These are phyloP conservation scores for Lepidothrix coronata DNA, from an alignment of 2,113 vertebrate species.

Conservation along the genomic window DNA sequence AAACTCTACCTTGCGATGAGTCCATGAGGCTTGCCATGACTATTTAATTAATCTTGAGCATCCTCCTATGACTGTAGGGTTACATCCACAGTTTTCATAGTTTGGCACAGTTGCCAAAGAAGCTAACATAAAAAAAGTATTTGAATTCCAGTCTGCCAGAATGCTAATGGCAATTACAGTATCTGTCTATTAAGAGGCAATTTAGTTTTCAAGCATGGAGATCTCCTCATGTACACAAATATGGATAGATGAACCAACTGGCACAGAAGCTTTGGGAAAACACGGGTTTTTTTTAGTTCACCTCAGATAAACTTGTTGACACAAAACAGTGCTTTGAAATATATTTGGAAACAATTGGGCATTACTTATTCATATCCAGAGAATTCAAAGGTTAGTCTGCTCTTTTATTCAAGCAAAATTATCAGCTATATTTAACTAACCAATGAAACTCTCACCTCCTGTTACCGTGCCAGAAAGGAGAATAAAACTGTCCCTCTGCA, in stretches of 20 bases:
- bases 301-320: not conserved
- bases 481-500: not conserved
- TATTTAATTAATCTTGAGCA: not conserved
- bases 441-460: not conserved
- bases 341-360: not conserved
- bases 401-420: not conserved
- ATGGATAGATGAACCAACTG: not conserved
- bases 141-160: not conserved
- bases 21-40: not conserved
- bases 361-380: not conserved
- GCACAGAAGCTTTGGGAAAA: not conserved
- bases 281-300: not conserved
- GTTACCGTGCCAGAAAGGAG: not conserved
- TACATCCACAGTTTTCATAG: not conserved
- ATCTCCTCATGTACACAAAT: not conserved
- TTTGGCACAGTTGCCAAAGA: not conserved
- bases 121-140: not conserved
- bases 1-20: not conserved
- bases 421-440: not conserved
- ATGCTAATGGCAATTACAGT: not conserved
- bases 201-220: not conserved
- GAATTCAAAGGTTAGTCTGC: not conserved
- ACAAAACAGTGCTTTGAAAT: not conserved
- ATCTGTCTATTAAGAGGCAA: not conserved
- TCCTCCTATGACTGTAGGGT: not conserved